phyloP scores from a whole-genome alignment of 2,113 vertebrate species.

The Daphoenositta chrysoptera region DNA sequence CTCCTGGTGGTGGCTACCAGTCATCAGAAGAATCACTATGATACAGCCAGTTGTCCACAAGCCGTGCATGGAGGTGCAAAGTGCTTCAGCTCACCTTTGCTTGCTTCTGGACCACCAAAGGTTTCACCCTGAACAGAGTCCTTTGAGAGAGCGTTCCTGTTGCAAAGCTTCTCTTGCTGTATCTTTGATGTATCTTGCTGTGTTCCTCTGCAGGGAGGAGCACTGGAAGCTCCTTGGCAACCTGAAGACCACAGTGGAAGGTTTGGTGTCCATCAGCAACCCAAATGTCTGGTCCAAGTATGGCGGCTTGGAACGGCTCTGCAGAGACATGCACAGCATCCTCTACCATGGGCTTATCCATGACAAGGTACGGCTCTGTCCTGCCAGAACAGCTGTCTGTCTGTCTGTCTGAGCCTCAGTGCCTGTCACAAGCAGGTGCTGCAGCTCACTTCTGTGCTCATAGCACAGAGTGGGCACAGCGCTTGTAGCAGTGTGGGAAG shows the following conservation, averaged over 20 bases:
- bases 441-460: background rate
- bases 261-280: constrained; percentile 92
- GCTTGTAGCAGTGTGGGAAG: background rate
- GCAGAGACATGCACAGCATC: constrained; percentile 96
- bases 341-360: constrained; percentile 90
- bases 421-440: background rate
- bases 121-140: background rate
- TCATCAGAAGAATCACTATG: background rate
- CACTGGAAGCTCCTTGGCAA: constrained; percentile 93
- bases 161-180: background rate
- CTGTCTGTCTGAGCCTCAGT: background rate
- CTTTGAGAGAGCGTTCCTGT: background rate
- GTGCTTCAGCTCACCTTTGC: background rate
- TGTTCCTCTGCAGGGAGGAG: constrained; percentile 80
- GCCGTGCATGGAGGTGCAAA: background rate
- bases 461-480: rapidly evolving
- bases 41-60: background rate
- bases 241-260: constrained; percentile 95
- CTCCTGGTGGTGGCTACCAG: background rate
- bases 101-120: background rate
- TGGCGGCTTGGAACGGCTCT: constrained; percentile 91
- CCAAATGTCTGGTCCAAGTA: constrained; percentile 98
- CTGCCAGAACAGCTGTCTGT: background rate
- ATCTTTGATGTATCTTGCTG: background rate
- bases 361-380: constrained; percentile 80